Evolutionary conservation across 2,888 invertebrate genomes (phyloP), one percentile per base, ranked within the genome.

Genomic region (Phyllotreta striolata): DNA sequence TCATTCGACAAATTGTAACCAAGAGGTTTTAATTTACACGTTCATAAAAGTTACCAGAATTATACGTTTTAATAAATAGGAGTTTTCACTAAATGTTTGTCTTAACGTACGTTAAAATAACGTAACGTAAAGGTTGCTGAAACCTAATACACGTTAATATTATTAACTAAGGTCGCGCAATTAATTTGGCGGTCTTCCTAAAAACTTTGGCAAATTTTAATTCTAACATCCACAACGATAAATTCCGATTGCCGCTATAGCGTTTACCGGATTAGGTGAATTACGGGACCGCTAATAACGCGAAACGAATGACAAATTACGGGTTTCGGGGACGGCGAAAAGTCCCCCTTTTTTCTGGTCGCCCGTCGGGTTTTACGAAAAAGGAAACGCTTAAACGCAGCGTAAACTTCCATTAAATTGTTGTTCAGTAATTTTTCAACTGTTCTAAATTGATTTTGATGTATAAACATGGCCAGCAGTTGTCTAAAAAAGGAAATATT

Each of bases 401-500:
- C 63, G 67, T 68, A 70, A 68, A 68, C 63, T 68, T 61, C 57
- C 60, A 65, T 64, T 68, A 68, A 70, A 66, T 67, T 68, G 68
- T 70, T 62, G 66, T 70, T 66, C 51, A 66, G 66, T 63, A 70
- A 68, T 68, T 68, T 62, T 68, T 62, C 67, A 62, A 67, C 65
- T 62, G 68, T 67, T 70, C 66, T 70, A 70, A 70, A 70, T 70
- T 70, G 70, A 70, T 70, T 70, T 70, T 68, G 70, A 70, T 68
- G 70, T 70, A 67, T 68, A 70, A 70, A 70, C 70, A 68, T 68
- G 62, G 66, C 68, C 61, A 66, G 68, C 68, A 63, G 68, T 70
- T 70, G 69, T 72, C 70, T 72, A 70, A 70, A 72, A 74, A 74
- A 74, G 74, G 74, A 74, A 74, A 74, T 71, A 74, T 71, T 73